phyloP scores from a whole-genome alignment of 2,888 invertebrate species.

The Drosophila atripex region DNA sequence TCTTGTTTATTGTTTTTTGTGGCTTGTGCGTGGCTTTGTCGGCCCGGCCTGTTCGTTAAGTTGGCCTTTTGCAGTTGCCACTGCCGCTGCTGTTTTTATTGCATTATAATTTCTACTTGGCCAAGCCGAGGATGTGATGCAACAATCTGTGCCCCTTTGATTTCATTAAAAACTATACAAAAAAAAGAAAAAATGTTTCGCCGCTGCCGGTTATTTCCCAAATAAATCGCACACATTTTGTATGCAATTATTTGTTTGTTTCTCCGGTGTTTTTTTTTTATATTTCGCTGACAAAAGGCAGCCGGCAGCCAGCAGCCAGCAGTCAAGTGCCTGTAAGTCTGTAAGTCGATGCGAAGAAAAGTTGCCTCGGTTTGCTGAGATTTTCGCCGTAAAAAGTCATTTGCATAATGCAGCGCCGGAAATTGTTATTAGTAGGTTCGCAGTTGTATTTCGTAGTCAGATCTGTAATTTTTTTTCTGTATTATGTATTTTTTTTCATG shows the following conservation, averaged over 20 bases:
- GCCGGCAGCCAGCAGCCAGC: constrained; percentile 33
- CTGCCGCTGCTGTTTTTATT: constrained; percentile 45
- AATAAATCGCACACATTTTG: constrained; percentile 81
- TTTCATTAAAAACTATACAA: constrained; percentile 65
- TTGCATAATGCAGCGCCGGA: constrained; percentile 75
- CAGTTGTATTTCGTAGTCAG: constrained; percentile 11
- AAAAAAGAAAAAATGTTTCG: constrained; percentile 35
- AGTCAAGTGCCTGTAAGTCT: constrained; percentile 41
- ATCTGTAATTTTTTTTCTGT: constrained; percentile 23
- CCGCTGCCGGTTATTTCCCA: constrained; percentile 69
- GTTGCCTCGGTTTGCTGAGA: constrained; percentile 55
- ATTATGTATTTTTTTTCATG: constrained; percentile 8
- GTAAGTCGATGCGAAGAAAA: constrained; percentile 75
- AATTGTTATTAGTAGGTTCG: constrained; percentile 75
- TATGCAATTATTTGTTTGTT: constrained; percentile 74
- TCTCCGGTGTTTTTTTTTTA: constrained; percentile 17
- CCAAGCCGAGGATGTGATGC: constrained; percentile 75
- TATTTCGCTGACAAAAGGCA: constrained; percentile 41
- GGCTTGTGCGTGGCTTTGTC: constrained; percentile 35
- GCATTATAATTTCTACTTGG: constrained; percentile 79
- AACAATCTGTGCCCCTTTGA: constrained; percentile 57
- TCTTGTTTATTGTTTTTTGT: constrained; percentile 38
- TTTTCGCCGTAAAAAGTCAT: constrained; percentile 73
- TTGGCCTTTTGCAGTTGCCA: constrained; percentile 32
- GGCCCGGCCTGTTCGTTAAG: constrained; percentile 21